Percentiles rank a stretch among this genome's conserved stretches.
Conservation (phyloP, 2,888 invertebrate species). For the Acleris cristana region DNA sequence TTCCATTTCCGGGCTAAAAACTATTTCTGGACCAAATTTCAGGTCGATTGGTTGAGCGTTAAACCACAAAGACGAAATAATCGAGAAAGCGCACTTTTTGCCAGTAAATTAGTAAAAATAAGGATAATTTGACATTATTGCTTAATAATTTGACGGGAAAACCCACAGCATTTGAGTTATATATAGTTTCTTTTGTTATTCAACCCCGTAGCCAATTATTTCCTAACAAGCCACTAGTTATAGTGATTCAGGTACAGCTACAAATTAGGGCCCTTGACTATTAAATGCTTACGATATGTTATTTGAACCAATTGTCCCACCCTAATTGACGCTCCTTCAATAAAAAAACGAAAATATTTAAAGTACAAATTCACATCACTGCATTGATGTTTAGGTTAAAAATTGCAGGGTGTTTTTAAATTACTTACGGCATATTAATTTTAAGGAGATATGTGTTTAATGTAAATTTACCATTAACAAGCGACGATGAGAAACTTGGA, state of each 20-base stretch:
- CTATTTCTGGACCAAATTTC: too few species aligned
- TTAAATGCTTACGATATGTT: slow-evolving; percentile 55
- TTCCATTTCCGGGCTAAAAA: too few species aligned
- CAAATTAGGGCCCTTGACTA: slow-evolving; percentile 53
- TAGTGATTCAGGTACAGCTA: slow-evolving; percentile 51
- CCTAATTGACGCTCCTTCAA: slow-evolving; percentile 61
- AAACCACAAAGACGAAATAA: too few species aligned
- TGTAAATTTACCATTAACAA: slow-evolving; percentile 3
- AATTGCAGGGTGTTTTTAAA: neutral
- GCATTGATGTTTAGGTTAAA: neutral
- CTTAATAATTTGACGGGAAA: too few species aligned
- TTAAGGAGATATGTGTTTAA: neutral
- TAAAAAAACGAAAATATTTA: slow-evolving; percentile 45
- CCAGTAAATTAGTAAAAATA: too few species aligned
- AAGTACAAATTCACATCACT: neutral
- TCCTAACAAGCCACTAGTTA: slow-evolving; percentile 55
- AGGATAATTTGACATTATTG: too few species aligned
- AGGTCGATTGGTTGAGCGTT: too few species aligned
- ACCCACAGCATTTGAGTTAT: neutral
- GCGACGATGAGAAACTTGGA: slow-evolving; percentile 4
- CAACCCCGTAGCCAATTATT: slow-evolving; percentile 19
- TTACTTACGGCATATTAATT: neutral
- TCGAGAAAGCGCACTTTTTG: too few species aligned
- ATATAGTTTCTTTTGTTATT: neutral
- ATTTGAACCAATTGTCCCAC: slow-evolving; percentile 50